Conservation (phyloP, 1,140 invertebrate species). For the Camponotus vicinus region DNA sequence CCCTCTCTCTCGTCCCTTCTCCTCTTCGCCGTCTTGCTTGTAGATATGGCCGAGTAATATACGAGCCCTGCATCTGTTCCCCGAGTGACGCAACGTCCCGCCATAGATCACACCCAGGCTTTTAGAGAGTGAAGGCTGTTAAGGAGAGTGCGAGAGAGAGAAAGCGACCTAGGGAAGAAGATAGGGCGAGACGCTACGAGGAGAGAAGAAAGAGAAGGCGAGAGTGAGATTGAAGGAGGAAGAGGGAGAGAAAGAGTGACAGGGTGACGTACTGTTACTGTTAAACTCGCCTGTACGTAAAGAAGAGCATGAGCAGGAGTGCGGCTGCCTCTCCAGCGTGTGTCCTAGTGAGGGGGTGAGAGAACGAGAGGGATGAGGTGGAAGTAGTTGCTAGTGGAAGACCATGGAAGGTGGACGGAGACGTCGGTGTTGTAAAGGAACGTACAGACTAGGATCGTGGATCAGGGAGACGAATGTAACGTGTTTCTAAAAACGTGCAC, state of each 20-base stretch:
- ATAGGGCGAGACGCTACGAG: constrained; percentile 24
- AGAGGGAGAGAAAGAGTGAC: constrained; percentile 67
- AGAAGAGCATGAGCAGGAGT: constrained; percentile 72
- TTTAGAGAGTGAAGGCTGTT: constrained; percentile 85
- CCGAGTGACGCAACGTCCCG: constrained; percentile 86
- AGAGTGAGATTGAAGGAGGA: constrained; percentile 47
- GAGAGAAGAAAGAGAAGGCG: constrained; percentile 51
- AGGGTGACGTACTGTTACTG: constrained; percentile 84
- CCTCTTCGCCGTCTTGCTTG: constrained; percentile 69
- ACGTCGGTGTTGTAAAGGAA: constrained; percentile 56
- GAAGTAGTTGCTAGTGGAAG: constrained; percentile 60
- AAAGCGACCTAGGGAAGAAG: constrained; percentile 62
- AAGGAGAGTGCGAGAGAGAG: constrained; percentile 79
- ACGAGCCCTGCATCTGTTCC: constrained; percentile 86
- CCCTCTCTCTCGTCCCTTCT: constrained; percentile 55
- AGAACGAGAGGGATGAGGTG: constrained; percentile 58
- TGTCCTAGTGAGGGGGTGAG: constrained; percentile 55
- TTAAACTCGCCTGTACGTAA: constrained; percentile 82
- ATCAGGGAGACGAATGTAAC: constrained; percentile 59
- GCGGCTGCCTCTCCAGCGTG: constrained; percentile 64
- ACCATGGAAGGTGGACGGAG: constrained; percentile 65
- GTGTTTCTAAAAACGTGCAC: constrained; percentile 62
- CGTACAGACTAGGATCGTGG: constrained; percentile 39
- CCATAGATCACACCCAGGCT: constrained; percentile 85
- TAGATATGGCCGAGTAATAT: constrained; percentile 85